Evolutionary conservation across 1,140 invertebrate genomes (phyloP).

Genomic region (Lepidotrigona ventralis): DNA sequence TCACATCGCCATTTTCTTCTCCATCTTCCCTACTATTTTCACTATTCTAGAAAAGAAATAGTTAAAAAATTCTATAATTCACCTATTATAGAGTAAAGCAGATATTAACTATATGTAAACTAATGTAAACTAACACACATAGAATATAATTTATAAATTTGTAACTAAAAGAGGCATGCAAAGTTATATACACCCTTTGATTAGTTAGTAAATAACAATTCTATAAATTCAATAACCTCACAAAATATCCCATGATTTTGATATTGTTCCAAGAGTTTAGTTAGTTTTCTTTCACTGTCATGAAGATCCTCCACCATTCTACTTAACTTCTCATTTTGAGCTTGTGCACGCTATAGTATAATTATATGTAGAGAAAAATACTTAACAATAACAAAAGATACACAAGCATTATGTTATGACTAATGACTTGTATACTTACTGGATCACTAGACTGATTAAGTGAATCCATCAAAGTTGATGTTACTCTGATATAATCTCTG

Average conservation of each 20-base stretch:
- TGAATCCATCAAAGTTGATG: conserved; percentile 83
- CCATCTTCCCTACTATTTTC: conserved; percentile 61
- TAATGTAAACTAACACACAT: not conserved
- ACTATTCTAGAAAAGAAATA: conserved; percentile 64
- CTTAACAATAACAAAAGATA: conserved; percentile 6
- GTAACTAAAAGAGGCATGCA: conserved; percentile 4
- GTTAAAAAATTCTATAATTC: not conserved
- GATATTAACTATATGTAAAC: not conserved
- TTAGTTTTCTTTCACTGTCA: conserved; percentile 77
- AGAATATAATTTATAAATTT: not conserved
- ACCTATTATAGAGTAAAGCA: not conserved
- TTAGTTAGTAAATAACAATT: conserved; percentile 2
- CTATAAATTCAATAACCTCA: conserved; percentile 69
- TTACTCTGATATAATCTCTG: conserved; percentile 83
- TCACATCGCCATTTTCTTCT: conserved; percentile 61
- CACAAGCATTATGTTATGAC: not conserved
- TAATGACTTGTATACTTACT: conserved; percentile 73
- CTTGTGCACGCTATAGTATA: conserved; percentile 70
- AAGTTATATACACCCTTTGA: conserved; percentile 1
- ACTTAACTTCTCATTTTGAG: conserved; percentile 75
- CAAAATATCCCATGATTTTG: conserved; percentile 65
- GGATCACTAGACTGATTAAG: conserved; percentile 83
- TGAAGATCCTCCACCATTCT: conserved; percentile 78
- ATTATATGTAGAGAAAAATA: conserved; percentile 29
- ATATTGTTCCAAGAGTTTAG: conserved; percentile 75